Conservation (phyloP, 2,113 vertebrate species). For the Acrocephalus kingi region DNA sequence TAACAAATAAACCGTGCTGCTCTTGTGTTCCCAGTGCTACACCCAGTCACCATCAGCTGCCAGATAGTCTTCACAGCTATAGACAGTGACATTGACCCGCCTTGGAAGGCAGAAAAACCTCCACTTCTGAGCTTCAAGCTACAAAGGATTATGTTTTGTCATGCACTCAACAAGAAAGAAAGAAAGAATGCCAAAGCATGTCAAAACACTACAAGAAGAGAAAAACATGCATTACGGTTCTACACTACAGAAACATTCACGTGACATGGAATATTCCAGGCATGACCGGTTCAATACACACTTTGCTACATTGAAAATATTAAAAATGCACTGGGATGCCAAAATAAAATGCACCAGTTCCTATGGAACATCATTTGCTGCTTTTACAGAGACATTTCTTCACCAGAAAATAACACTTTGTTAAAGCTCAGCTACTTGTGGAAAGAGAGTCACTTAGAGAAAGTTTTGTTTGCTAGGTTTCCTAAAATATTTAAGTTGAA, state of each 20-base stretch:
- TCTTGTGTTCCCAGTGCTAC: not conserved
- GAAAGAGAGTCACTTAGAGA: not conserved
- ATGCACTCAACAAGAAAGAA: not conserved
- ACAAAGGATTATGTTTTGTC: not conserved
- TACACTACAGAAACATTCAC: not conserved
- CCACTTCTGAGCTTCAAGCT: not conserved
- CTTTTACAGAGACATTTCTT: not conserved
- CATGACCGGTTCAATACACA: accelerated
- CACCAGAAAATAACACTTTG: not conserved
- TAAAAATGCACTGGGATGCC: not conserved
- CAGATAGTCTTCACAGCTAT: not conserved
- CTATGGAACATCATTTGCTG: not conserved
- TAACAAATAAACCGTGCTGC: not conserved
- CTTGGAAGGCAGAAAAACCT: not conserved
- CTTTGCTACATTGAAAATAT: not conserved
- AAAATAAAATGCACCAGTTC: not conserved
- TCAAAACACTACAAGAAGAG: not conserved
- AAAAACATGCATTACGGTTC: not conserved
- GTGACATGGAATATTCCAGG: not conserved
- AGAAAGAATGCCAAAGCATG: not conserved
- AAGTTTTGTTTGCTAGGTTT: not conserved
- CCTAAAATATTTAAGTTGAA: not conserved
- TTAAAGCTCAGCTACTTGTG: not conserved
- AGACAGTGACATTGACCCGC: accelerated
- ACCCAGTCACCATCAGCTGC: not conserved